These are phyloP conservation scores for Festucalex cinctus DNA, from an alignment of 2,113 vertebrate species.

Conservation along the genomic window DNA sequence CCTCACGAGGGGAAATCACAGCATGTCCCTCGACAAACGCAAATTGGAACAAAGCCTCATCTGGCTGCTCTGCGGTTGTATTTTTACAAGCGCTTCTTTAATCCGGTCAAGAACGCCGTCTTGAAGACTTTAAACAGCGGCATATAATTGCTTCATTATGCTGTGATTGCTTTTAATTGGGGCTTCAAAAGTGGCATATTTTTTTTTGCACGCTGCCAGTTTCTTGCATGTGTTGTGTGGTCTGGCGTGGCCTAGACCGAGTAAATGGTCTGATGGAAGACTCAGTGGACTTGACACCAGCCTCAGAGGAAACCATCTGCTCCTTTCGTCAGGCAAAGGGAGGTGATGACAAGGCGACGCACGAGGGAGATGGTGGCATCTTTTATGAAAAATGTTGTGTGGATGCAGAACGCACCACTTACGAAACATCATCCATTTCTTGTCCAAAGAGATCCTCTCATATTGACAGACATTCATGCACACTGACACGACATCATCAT, in stretches of 20 bases:
- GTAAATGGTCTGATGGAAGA: slow-evolving; percentile 76
- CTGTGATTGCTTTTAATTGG: slow-evolving; percentile 61
- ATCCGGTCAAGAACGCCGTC: slow-evolving; percentile 45
- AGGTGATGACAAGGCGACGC: slow-evolving; percentile 36
- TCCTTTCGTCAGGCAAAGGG: slow-evolving; percentile 69
- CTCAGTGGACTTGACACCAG: slow-evolving; percentile 70
- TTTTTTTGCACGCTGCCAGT: slow-evolving; percentile 58
- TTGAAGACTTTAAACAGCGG: slow-evolving; percentile 35
- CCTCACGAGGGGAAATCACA: slow-evolving; percentile 41
- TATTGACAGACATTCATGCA: not conserved
- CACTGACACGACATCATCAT: no score
- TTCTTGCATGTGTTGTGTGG: slow-evolving; percentile 58
- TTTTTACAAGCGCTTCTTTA: slow-evolving; percentile 46
- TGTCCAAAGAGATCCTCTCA: slow-evolving; percentile 39
- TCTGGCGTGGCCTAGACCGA: slow-evolving; percentile 57
- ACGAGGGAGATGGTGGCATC: slow-evolving; percentile 3
- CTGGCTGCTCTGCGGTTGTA: slow-evolving; percentile 15
- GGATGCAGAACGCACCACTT: slow-evolving; percentile 51
- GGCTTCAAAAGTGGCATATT: slow-evolving; percentile 39
- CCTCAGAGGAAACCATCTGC: slow-evolving; percentile 73
- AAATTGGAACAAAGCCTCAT: slow-evolving; percentile 54
- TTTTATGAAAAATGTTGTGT: slow-evolving; percentile 29
- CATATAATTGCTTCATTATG: slow-evolving; percentile 61
- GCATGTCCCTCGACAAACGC: slow-evolving; percentile 41
- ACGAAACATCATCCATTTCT: slow-evolving; percentile 45